Evolutionary conservation across 2,113 vertebrate species (phyloP), one percentile per base, ranked within the genome.

Genomic region (Hypomesus transpacificus): DNA sequence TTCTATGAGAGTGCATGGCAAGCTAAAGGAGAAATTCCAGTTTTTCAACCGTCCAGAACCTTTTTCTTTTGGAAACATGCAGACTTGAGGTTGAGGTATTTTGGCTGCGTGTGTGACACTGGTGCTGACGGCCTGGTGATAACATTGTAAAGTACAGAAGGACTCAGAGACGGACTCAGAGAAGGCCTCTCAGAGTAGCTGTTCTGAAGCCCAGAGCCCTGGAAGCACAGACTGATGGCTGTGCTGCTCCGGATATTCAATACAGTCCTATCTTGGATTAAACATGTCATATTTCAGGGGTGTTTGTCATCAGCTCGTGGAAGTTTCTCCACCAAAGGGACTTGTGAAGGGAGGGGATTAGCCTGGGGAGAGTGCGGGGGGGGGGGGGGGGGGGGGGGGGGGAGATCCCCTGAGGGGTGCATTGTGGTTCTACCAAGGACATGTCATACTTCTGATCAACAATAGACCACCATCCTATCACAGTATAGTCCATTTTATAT

Each of bases 231-330:
- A 66, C 46, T 52, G 46, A 20, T 21, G 50, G 64, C 71, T 77
- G 79, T 67, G 56, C 17, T 31, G 70, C 34, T 53, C 20, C 58
- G 56, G 79, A 74, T 26, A 68, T 51, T 28, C 58, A 71, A 80
- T 68, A 69, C 71, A 77, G 53, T 66, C 57, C 62, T 54, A n/a
- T 61, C 54, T 56, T 21, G 69, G 79, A 72, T 81, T 77, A 75
- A 75, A 71, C 68, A 71, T 66, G 75, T 62, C 79, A 75, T 66
- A 77, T 77, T 81, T 77, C 75, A 81, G 60, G 56, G 53, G 57
- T 77, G 69, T 68, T 66, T 75, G 71, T 77, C 75, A 61, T 77
- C 60, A 46, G n/a, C 22, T 21, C 62, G 66, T 57, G 63, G 50
- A 28, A 62, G 58, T n/a, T 61, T 52, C 67, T n/a, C 51, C 58